Evolutionary conservation across 2,797 vertebrate species (phyloP).

Genomic region (Synaphobranchus kaupii): DNA sequence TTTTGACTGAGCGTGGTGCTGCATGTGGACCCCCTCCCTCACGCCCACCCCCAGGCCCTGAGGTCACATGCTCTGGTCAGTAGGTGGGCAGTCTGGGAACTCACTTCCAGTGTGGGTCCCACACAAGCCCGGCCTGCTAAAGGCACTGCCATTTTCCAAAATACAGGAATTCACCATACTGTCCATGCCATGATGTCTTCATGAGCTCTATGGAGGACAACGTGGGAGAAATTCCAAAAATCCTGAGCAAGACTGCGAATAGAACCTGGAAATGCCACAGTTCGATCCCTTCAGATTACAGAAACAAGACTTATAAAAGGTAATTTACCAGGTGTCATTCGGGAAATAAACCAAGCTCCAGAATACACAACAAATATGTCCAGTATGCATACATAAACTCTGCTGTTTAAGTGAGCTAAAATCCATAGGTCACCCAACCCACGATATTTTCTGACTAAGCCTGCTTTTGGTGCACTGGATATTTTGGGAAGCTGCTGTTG

Average conservation of each 20-base stretch:
- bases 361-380: background rate
- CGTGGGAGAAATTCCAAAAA: background rate
- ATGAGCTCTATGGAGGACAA: background rate
- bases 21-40: background rate
- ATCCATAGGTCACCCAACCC: background rate
- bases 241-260: background rate
- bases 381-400: background rate
- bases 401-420: background rate
- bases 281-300: background rate
- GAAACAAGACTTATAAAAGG: background rate
- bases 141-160: background rate
- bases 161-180: background rate
- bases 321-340: background rate
- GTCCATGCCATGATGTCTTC: background rate
- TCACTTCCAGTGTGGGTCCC: background rate
- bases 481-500: background rate
- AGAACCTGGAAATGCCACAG: background rate
- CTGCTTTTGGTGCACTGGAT: background rate
- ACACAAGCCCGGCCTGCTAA: no score
- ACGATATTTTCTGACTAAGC: background rate
- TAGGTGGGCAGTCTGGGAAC: background rate
- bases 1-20: background rate
- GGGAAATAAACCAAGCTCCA: background rate
- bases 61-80: background rate
- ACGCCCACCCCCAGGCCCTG: conserved; percentile 27